Percentiles rank a stretch among this genome's conserved stretches.
Conservation (phyloP, 2,113 vertebrate species). For the Spilogale gracilis region DNA sequence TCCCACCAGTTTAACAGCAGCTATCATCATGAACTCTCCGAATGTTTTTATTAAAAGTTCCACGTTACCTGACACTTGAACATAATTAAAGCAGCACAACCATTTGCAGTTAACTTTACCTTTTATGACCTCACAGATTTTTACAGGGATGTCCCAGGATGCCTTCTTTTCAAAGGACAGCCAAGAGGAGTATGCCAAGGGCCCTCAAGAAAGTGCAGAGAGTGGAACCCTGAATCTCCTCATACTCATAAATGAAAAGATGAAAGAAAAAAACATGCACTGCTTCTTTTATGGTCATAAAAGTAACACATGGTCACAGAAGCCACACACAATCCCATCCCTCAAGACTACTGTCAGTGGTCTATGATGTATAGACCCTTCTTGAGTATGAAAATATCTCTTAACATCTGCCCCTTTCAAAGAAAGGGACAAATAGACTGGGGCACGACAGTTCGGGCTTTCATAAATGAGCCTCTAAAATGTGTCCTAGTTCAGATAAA, state of each 20-base stretch:
- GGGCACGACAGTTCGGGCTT: neutral
- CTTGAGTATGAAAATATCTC: neutral
- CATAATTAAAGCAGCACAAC: conserved; percentile 57
- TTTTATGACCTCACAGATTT: conserved; percentile 55
- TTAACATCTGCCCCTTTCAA: conserved; percentile 36
- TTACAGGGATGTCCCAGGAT: conserved; percentile 17
- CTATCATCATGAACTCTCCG: neutral
- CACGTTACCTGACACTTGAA: conserved; percentile 42
- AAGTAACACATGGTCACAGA: neutral
- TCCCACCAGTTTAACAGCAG: neutral
- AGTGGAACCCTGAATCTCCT: neutral
- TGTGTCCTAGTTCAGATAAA: neutral
- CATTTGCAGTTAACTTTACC: conserved; percentile 17
- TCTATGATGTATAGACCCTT: neutral
- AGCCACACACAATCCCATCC: neutral
- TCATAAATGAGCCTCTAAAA: neutral
- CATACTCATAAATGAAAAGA: conserved; percentile 48
- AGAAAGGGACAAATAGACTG: conserved; percentile 47
- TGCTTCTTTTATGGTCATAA: conserved; percentile 48
- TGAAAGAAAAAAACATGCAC: neutral
- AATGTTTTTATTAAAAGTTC: conserved; percentile 36
- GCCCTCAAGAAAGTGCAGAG: neutral
- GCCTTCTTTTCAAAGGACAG: conserved; percentile 57
- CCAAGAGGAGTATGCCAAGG: neutral
- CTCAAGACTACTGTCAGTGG: neutral